Evolutionary conservation across 2,888 invertebrate genomes (phyloP).

Genomic region (Rhaphigaster nebulosa): DNA sequence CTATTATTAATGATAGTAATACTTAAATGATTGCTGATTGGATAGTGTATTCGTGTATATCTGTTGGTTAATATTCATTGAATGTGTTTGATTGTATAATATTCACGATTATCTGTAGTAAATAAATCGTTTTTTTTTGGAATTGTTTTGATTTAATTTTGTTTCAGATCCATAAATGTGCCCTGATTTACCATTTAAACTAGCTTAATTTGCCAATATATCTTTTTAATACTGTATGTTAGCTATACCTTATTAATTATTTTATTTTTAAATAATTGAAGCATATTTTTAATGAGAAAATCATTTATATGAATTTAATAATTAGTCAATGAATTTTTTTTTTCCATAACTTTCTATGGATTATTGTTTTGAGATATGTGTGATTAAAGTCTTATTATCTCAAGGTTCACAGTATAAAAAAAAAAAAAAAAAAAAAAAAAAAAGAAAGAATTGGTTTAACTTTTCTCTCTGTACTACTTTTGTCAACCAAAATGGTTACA

Average conservation of each 20-base stretch:
- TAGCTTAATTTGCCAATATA: not conserved
- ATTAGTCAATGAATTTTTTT: not conserved
- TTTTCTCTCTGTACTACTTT: not conserved
- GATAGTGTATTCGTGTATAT: not conserved
- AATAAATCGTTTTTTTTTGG: not conserved
- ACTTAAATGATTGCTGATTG: not conserved
- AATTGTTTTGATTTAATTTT: not conserved
- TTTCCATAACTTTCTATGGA: not conserved
- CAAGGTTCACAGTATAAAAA: not conserved
- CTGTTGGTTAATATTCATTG: not conserved
- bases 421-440: not conserved
- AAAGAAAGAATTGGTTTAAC: not conserved
- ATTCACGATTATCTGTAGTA: not conserved
- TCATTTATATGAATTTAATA: not conserved
- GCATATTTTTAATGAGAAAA: not conserved
- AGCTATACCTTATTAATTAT: not conserved
- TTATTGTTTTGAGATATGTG: not conserved
- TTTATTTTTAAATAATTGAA: not conserved
- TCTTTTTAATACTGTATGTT: not conserved
- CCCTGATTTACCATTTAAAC: not conserved
- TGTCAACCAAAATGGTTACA: not conserved
- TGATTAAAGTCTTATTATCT: not conserved
- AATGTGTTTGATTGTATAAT: not conserved
- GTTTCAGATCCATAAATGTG: not conserved
- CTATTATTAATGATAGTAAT: not conserved